Evolutionary conservation across 2,888 invertebrate species (phyloP).

Genomic region (Hypomecis punctinalis): DNA sequence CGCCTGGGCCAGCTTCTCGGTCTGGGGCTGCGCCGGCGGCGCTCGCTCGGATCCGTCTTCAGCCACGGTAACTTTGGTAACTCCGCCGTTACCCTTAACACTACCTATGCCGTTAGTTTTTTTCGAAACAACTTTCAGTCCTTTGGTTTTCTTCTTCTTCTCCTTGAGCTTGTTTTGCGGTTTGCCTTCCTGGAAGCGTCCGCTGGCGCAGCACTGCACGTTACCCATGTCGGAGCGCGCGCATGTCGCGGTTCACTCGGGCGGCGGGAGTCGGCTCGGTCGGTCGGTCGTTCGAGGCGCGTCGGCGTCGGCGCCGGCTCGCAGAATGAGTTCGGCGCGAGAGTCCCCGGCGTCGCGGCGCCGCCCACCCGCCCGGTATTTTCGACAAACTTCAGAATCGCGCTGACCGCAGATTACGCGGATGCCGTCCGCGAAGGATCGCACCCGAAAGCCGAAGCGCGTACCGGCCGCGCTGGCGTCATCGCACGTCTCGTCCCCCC

Average conservation of each 20-base stretch:
- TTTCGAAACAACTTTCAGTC: slow-evolving; percentile 61
- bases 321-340: slow-evolving; percentile 76
- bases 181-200: slow-evolving; percentile 75
- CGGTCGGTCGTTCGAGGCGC: slow-evolving; percentile 83
- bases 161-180: slow-evolving; percentile 69
- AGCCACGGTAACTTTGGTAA: slow-evolving; percentile 71
- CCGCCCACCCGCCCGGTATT: slow-evolving; percentile 78
- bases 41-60: slow-evolving; percentile 69
- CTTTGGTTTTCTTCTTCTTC: slow-evolving; percentile 63
- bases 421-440: slow-evolving; percentile 83
- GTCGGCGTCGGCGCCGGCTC: slow-evolving; percentile 83
- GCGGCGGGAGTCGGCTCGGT: slow-evolving; percentile 78
- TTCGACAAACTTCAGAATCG: slow-evolving; percentile 75
- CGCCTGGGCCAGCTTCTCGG: slow-evolving; percentile 59
- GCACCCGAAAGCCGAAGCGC: slow-evolving; percentile 83
- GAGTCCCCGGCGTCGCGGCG: slow-evolving; percentile 70
- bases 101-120: slow-evolving; percentile 73
- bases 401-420: slow-evolving; percentile 82
- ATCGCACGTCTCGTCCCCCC: slow-evolving; percentile 77
- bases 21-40: slow-evolving; percentile 66
- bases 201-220: slow-evolving; percentile 84
- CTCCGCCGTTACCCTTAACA: slow-evolving; percentile 67
- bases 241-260: slow-evolving; percentile 79
- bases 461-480: slow-evolving; percentile 81
- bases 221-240: slow-evolving; percentile 82